Base-by-base conservation (phyloP, 2,888 invertebrate genomes). In the Rosalia funebris region DNA sequence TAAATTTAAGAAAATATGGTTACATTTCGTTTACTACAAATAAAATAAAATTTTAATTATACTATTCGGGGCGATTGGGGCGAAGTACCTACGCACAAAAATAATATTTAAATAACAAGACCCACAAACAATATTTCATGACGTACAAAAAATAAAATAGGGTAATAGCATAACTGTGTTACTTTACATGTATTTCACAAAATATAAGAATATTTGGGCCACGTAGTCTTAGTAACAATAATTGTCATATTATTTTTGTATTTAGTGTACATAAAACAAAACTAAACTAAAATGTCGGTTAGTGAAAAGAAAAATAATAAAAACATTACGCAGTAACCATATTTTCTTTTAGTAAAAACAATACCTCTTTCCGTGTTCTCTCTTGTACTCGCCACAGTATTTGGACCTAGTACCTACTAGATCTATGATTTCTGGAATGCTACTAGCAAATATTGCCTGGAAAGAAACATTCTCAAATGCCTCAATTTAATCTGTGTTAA, bases 361-460 rank as follows among this genome's bases (percentile, higher is more conserved):
- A 88, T 93, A 96, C 96, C 96, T 96, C 91, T 97, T 96, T 89
- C 97, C 97, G 84, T 96, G 94, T 89, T 97, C 97, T 87, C 96
- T 93, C 90, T 96, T 97, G 90, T 96, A 97, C 86, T 96, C 94
- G 85, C 98, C 98, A 87, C 96, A 94, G 90, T 98, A 98, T 89
- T 97, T 97, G 89, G 96, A 96, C 87, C 97, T 93, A 89, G 94
- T 94, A 87, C 97, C 96, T 89, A 98, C 93, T 88, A 98, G 95
- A 89, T 98, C 97, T 88, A 96, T 96, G 88, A 98, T 97, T 92
- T 98, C 98, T 85, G 98, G 98, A 87, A 98, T 96, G 91, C 96
- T 96, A 91, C 96, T 96, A 89, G 98, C 97, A 93, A 98, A 98
- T 91, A 98, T 96, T 88, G 97, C 98, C 96, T 96, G 92, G 86